These are phyloP conservation scores for Pampusana beccarii DNA, from an alignment of 2,113 vertebrate genomes.

Conservation along the genomic window DNA sequence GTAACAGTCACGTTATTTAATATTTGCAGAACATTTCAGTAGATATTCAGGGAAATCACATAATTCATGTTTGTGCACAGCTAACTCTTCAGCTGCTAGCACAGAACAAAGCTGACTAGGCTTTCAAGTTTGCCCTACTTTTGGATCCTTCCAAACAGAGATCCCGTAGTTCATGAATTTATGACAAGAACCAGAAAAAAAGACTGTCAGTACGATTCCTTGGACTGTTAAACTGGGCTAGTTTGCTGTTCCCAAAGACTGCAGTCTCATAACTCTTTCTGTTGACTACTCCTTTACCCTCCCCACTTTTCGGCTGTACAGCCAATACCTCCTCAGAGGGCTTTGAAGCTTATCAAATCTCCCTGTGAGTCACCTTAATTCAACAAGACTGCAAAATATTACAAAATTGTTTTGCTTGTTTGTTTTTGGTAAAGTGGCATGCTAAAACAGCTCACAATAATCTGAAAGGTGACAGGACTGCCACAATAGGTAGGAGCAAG, in stretches of 20 bases:
- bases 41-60: background rate
- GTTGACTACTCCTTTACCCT: background rate
- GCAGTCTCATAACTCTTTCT: background rate
- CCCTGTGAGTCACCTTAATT: background rate
- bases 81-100: background rate
- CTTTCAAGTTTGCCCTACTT: slow-evolving; percentile 49
- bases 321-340: background rate
- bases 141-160: background rate
- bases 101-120: slow-evolving; percentile 20
- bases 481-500: background rate
- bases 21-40: background rate
- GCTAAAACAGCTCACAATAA: background rate
- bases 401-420: background rate
- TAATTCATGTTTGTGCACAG: background rate
- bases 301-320: background rate
- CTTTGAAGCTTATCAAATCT: background rate
- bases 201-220: background rate
- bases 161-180: background rate
- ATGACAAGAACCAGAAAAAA: slow-evolving; percentile 16
- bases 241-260: background rate
- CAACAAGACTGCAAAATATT: background rate
- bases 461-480: background rate
- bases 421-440: background rate
- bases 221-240: background rate
- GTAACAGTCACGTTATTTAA: background rate